These are phyloP conservation scores for Venustaconcha ellipsiformis DNA, from an alignment of 1,140 invertebrate species.

Conservation along the genomic window DNA sequence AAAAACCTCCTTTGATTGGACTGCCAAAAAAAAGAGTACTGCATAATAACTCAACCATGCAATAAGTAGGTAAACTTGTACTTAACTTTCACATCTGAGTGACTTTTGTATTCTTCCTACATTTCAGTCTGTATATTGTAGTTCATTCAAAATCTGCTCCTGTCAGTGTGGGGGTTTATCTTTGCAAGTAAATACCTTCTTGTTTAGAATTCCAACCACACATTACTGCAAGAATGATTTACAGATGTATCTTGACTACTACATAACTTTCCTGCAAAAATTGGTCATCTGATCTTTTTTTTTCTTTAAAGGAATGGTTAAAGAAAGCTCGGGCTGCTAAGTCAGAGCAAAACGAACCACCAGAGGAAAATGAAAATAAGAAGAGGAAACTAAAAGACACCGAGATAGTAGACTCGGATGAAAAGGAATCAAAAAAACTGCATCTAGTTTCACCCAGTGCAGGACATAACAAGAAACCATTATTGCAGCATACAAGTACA, in stretches of 20 bases:
- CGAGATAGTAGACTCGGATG: slow-evolving; percentile 23
- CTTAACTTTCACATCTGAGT: too few species aligned
- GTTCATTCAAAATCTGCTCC: neutral
- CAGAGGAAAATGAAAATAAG: slow-evolving; percentile 31
- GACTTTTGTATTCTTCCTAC: too few species aligned
- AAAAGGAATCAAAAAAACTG: slow-evolving; percentile 23
- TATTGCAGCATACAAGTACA: slow-evolving; percentile 45
- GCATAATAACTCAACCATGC: too few species aligned
- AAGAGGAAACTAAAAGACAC: slow-evolving; percentile 48
- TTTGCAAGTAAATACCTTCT: neutral
- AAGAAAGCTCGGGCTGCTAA: slow-evolving; percentile 42
- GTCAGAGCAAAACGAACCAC: slow-evolving; percentile 12
- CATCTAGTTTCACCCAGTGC: slow-evolving; percentile 7
- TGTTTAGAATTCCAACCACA: neutral
- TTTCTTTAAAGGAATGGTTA: slow-evolving; percentile 47
- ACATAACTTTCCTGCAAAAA: neutral
- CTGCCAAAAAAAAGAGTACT: too few species aligned
- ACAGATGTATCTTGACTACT: neutral
- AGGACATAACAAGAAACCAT: slow-evolving; percentile 31
- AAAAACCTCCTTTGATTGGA: too few species aligned
- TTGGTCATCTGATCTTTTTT: slow-evolving; percentile 1
- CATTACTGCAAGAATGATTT: neutral
- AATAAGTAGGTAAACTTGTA: too few species aligned
- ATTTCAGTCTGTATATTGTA: neutral
- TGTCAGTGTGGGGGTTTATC: neutral